Conservation (phyloP, 92 coral and sea anemone species). For the Epizoanthus rinbou region DNA sequence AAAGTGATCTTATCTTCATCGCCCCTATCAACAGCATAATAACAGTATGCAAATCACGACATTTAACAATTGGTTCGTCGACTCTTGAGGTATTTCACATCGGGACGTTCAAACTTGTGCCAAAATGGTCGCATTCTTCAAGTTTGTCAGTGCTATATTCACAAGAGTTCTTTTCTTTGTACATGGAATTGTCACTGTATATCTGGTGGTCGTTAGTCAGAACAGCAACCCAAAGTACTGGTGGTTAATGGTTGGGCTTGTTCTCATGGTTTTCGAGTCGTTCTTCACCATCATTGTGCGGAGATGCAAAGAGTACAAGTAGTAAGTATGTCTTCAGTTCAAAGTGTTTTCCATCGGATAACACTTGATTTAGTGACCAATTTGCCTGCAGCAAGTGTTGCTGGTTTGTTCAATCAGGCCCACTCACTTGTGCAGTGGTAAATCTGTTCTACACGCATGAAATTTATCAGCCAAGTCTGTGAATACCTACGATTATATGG, state of each 20-base stretch:
- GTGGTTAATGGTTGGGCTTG: slow-evolving; percentile 86
- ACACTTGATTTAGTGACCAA: background rate
- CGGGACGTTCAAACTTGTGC: background rate
- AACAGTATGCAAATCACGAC: slow-evolving; percentile 46
- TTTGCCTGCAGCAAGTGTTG: background rate
- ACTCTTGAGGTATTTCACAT: slow-evolving; percentile 8
- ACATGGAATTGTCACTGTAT: slow-evolving; percentile 75
- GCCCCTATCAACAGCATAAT: slow-evolving; percentile 46
- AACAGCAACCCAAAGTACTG: slow-evolving; percentile 54
- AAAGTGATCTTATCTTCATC: background rate
- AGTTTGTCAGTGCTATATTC: slow-evolving; percentile 75
- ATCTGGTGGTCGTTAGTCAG: slow-evolving; percentile 57
- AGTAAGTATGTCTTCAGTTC: slow-evolving; percentile 64
- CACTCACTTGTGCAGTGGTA: background rate
- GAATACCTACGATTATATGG: slow-evolving; percentile 35
- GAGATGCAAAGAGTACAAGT: slow-evolving; percentile 91
- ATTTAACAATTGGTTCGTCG: background rate
- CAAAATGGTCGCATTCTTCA: slow-evolving; percentile 69
- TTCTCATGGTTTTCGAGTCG: slow-evolving; percentile 75
- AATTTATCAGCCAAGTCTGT: background rate
- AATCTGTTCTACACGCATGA: background rate
- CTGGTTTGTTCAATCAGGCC: background rate
- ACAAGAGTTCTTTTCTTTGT: slow-evolving; percentile 86
- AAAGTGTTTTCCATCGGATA: background rate
- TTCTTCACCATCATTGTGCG: slow-evolving; percentile 85